Evolutionary conservation across 2,797 vertebrate species (phyloP).

Genomic region (Echeneis naucrates): DNA sequence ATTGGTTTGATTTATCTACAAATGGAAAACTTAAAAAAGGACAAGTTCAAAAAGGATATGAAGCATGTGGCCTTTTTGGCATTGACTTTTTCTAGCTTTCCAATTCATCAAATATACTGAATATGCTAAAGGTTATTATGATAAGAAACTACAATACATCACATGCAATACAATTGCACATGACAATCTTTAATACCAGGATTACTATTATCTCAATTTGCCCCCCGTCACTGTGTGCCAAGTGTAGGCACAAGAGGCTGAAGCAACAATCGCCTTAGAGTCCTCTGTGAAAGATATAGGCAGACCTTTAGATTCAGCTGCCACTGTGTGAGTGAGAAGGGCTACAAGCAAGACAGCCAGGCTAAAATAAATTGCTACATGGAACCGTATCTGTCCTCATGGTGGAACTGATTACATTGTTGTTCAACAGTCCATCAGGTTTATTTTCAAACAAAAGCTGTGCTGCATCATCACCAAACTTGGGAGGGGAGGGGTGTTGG

Average conservation of each 20-base stretch:
- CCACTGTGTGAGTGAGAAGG: conserved; percentile 72
- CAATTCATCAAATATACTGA: conserved; percentile 49
- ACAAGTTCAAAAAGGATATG: conserved; percentile 38
- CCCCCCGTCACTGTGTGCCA: conserved; percentile 12
- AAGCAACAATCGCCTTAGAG: conserved; percentile 49
- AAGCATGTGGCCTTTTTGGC: conserved; percentile 59
- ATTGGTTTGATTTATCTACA: conserved; percentile 65
- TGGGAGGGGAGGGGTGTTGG: neutral
- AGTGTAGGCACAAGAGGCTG: conserved; percentile 32
- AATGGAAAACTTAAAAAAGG: conserved; percentile 53
- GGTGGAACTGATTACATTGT: conserved; percentile 63
- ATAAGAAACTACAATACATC: conserved; percentile 53
- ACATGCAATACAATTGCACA: conserved; percentile 35
- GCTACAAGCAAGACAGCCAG: conserved; percentile 79
- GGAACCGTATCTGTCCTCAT: conserved; percentile 75
- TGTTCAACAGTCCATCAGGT: conserved; percentile 37
- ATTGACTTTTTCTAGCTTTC: conserved; percentile 40
- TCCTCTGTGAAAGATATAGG: conserved; percentile 60
- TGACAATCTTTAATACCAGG: conserved; percentile 37
- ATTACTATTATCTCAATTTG: conserved; percentile 47
- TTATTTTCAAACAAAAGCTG: conserved; percentile 33
- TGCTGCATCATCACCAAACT: conserved; percentile 32
- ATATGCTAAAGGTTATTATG: conserved; percentile 39
- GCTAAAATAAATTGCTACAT: conserved; percentile 78
- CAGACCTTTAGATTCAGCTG: conserved; percentile 76